Evolutionary conservation across 2,888 invertebrate genomes (phyloP), one percentile per base, ranked within the genome.

Genomic region (Lydus trimaculatus): DNA sequence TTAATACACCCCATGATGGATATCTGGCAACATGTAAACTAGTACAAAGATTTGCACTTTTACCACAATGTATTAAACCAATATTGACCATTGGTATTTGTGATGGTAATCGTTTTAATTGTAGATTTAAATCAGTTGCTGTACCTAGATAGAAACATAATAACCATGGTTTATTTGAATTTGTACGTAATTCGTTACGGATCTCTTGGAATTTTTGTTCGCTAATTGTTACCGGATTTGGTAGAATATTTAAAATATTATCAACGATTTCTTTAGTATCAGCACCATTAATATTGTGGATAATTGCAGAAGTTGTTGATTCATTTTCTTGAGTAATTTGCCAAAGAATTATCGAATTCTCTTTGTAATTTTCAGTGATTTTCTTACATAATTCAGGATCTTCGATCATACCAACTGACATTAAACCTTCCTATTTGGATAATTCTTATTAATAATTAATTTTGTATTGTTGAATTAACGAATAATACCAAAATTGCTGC

Each of bases 1-100:
- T 95, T 73, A 95, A 86, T 7, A 94, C 87, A 15, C 90, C 91
- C 89, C 94, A 94, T 17, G 90, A 87, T 0, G 94, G 94, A 75
- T 89, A 86, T 5, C 86, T 82, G 6, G 86, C 86, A 2, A 90
- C 86, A 75, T 90, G 90, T 15, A 92, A 82, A 6, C 87, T 88
- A 0, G 84, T 79, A 78, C 92, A 93, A 0, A 92, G 81, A 25
- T 86, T 85, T 0, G 85, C 74, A 82, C 88, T 87, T 71, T 82
- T 84, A 2, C 87, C 89, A 78, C 92, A 93, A 78, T 91, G 88
- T 4, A 92, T 84, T 79, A 90, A 88, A 71, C 90, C 89, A 65
- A 89, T 82, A 74, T 87, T 86, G 66, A 90, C 85, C 65, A 86
- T 84, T 15, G 86, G 84, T 58, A 91, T 82, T 75, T 90, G 83